Evolutionary conservation across 2,113 vertebrate genomes (phyloP), one percentile per base, ranked within the genome.

Genomic region (Tachycineta bicolor): DNA sequence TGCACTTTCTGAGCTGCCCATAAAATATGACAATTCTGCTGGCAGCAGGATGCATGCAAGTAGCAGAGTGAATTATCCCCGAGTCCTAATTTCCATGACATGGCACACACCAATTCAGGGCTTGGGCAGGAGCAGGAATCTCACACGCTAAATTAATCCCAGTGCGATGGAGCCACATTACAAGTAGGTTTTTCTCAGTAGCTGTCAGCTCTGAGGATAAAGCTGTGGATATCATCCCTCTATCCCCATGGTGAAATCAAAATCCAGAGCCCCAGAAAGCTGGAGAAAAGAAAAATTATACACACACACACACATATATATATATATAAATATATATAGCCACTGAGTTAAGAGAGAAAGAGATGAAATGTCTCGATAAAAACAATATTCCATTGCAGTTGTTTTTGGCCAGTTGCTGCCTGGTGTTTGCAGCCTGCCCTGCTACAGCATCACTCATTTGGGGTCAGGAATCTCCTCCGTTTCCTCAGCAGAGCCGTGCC

Each of bases 171-270:
- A 83, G 63, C 29, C 70, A 69, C 74, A 23, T 53, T 33, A 52
- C 37, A 64, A 62, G 20, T 0, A 41, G 17, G 11, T 34, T 80
- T 94, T 89, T 47, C 59, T 47, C 58, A 23, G 82, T 19, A 69
- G 74, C 60, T 78, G 34, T 22, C 84, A 82, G 65, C 74, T 76
- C 83, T 43, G 81, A 73, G 70, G 55, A 46, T 46, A 92, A 94
- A 49, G 31, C 39, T 69, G 69, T 62, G 71, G 34, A 9, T 37
- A 73, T 37, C 20, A 11, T 17, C 77, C 75, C 77, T 12, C 58
- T 21, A n/a, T 24, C 44, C 50, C 23, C n/a, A 7, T 1, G 5
- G 29, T 26, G 59, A 83, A 71, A 49, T 25, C 46, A 20, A 89
- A 94, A 91, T 5, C 50, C 82, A 55, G 58, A 79, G 46, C n/a